Evolutionary conservation across 2,888 invertebrate genomes (phyloP), one percentile per base, ranked within the genome.

Genomic region (Ephialtes manifestator): DNA sequence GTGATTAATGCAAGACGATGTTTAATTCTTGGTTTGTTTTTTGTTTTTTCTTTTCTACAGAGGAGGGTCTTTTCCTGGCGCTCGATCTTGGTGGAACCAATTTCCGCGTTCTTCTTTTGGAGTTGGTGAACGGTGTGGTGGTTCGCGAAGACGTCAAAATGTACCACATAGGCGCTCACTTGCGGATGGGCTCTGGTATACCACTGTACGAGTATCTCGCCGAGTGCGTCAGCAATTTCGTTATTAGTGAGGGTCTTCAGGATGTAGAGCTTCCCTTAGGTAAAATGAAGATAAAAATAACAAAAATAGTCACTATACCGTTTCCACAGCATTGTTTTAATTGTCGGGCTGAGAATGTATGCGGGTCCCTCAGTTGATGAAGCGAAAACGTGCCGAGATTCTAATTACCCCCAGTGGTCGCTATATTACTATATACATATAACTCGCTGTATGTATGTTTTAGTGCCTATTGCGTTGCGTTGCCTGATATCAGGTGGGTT

Each of bases 81-180:
- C 94, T 97, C 87, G 97, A 98, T 93, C 95, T 98, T 81, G 97
- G 97, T 3, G 97, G 97, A 24, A 97, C 97, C 31, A 97, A 97
- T 94, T 97, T 97, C 93, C 95, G 97, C 11, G 96, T 97, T 15
- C 94, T 97, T 31, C 94, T 96, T 55, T 93, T 97, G 88, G 96
- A 96, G 88, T 94, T 97, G 86, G 91, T 91, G 4, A 94, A 94
- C 11, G 96, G 96, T 0, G 92, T 94, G 77, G 94, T 96, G 18
- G 93, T 95, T 31, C 93, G 95, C 2, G 95, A 96, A 91, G 95
- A 95, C 84, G 96, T 97, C 70, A 95, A 96, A 89, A 96, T 96
- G 88, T 96, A 96, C 90, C 95, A 96, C 91, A 95, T 96, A 87
- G 94, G 95, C 76, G 95, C 96, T 79, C 95, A 95, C 63, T 92